Evolutionary conservation across 2,113 vertebrate species (phyloP).

Genomic region (Capricornis sumatraensis): DNA sequence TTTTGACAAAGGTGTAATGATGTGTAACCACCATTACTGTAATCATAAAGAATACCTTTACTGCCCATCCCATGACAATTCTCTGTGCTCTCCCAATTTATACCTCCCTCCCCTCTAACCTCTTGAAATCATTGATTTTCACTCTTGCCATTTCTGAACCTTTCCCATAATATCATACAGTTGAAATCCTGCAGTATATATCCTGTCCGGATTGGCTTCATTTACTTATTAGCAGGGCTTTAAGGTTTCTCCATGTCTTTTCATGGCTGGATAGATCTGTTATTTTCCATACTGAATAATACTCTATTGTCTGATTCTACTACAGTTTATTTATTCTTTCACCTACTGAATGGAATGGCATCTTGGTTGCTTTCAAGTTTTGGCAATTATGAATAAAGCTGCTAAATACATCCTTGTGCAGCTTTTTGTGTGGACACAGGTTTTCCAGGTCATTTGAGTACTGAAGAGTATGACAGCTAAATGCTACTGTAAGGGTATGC

Average conservation of each 20-base stretch:
- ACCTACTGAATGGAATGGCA: background rate
- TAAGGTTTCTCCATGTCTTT: background rate
- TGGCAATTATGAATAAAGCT: background rate
- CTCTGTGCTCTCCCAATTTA: background rate
- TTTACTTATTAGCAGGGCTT: background rate
- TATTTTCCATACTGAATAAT: background rate
- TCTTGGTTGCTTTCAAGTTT: background rate
- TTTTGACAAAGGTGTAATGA: background rate
- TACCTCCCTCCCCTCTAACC: background rate
- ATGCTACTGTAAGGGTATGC: background rate
- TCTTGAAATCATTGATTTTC: background rate
- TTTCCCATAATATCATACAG: background rate
- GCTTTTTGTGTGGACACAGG: background rate
- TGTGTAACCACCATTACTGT: accelerated
- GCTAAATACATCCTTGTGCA: background rate
- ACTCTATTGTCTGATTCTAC: background rate
- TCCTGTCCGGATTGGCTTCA: background rate
- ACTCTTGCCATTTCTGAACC: background rate
- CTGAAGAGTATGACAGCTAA: background rate
- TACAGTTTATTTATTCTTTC: background rate
- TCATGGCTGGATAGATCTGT: background rate
- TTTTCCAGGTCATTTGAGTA: background rate
- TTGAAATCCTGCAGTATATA: background rate
- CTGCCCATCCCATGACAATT: background rate
- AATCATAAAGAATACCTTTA: background rate